Evolutionary conservation across 2,888 invertebrate genomes (phyloP).

Genomic region (Taenaris catops): DNA sequence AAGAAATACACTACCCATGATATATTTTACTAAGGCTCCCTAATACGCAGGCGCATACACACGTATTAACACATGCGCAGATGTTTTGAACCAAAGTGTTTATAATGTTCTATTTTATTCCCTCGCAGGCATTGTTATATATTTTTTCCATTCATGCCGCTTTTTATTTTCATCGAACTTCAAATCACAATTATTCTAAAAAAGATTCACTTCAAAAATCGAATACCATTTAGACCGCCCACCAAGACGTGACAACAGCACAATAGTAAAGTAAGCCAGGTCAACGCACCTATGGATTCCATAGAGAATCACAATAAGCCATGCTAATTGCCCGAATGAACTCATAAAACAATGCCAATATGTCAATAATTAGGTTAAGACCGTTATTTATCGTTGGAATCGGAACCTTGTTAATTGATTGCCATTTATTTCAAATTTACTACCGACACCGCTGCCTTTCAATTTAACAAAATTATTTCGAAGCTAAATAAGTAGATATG

Average conservation of each 20-base stretch:
- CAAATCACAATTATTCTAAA: too few relatives aligned
- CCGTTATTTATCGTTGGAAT: conserved; percentile 31
- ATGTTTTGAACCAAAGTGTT: too few relatives aligned
- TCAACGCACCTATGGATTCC: conserved; percentile 21
- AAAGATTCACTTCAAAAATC: too few relatives aligned
- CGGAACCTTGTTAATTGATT: conserved; percentile 37
- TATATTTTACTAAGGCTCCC: too few relatives aligned
- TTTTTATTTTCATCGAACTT: too few relatives aligned
- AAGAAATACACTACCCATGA: too few relatives aligned
- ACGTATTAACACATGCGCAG: too few relatives aligned
- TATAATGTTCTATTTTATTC: too few relatives aligned
- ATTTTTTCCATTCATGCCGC: too few relatives aligned
- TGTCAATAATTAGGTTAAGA: conserved; percentile 53
- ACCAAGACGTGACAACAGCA: background rate
- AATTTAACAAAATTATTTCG: conserved; percentile 28
- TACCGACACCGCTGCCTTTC: conserved; percentile 23
- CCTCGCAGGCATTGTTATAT: too few relatives aligned
- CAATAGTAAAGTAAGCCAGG: conserved; percentile 17
- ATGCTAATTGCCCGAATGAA: conserved; percentile 25
- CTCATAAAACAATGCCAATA: conserved; percentile 45
- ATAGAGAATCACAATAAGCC: conserved; percentile 19
- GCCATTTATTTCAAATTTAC: conserved; percentile 33
- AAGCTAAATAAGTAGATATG: conserved; percentile 8
- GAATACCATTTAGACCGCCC: too few relatives aligned
- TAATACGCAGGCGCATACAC: too few relatives aligned